Percentiles rank a stretch among this genome's conserved stretches.
phyloP scores from a whole-genome alignment of 2,113 vertebrate species.

The Ia io region DNA sequence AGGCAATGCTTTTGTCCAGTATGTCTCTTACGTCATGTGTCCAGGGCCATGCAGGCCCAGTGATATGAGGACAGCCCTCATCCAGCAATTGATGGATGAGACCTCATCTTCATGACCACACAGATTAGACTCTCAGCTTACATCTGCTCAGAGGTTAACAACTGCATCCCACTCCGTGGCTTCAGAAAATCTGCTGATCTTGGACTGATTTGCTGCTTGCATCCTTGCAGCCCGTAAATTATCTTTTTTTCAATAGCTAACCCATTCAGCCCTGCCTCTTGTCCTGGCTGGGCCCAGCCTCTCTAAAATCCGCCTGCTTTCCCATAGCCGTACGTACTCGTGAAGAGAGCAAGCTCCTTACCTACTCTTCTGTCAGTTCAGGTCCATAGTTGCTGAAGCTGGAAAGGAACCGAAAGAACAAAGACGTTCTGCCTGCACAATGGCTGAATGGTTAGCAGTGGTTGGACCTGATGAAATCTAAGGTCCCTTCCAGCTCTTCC shows the following conservation, averaged over 20 bases:
- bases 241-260: not conserved
- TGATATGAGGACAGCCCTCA: conserved; percentile 29
- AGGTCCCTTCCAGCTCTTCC: not conserved
- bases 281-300: not conserved
- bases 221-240: not conserved
- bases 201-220: conserved; percentile 28
- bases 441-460: not conserved
- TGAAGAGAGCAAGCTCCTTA: not conserved
- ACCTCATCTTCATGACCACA: not conserved
- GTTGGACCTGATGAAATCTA: not conserved
- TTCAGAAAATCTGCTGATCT: conserved; percentile 50
- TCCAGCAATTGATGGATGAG: conserved; percentile 27
- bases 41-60: not conserved
- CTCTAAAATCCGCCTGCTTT: conserved; percentile 16
- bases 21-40: not conserved
- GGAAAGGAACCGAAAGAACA: not conserved
- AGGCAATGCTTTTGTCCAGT: conserved; percentile 51
- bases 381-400: not conserved
- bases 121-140: conserved; percentile 33
- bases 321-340: not conserved
- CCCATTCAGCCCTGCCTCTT: not conserved
- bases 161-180: not conserved
- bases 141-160: conserved; percentile 11
- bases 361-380: not conserved
- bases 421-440: not conserved